These are phyloP conservation scores for Achroia grisella DNA, from an alignment of 1,140 invertebrate genomes.

Conservation along the genomic window DNA sequence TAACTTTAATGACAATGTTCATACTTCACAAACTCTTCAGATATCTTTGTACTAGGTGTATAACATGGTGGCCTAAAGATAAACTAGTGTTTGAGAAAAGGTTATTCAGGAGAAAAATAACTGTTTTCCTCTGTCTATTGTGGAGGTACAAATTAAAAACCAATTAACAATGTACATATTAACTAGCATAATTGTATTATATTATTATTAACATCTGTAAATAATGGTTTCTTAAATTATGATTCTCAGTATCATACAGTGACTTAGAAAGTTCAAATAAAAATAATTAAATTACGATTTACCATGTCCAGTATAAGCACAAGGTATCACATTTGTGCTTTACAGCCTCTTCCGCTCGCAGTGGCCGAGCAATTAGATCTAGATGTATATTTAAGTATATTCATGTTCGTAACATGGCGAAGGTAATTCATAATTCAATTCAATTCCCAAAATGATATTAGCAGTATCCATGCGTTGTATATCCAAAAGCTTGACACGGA, in stretches of 20 bases:
- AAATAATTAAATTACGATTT: too few species aligned
- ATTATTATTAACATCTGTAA: constrained; percentile 14
- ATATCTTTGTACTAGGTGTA: constrained; percentile 53
- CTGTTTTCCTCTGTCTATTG: constrained; percentile 44
- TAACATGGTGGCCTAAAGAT: constrained; percentile 55
- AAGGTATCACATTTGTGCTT: too few species aligned
- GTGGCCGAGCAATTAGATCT: too few species aligned
- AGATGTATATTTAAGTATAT: too few species aligned
- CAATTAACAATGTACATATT: constrained; percentile 27
- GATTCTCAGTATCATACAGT: background rate
- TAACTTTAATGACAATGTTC: constrained; percentile 34
- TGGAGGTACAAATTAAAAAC: constrained; percentile 57
- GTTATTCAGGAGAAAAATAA: constrained; percentile 46
- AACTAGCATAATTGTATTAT: constrained; percentile 17
- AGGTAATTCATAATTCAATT: too few species aligned
- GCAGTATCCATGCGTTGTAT: too few species aligned
- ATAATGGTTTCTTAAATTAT: constrained; percentile 12
- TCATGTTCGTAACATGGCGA: too few species aligned
- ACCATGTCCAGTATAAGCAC: too few species aligned
- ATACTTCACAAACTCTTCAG: constrained; percentile 55
- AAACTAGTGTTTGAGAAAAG: constrained; percentile 44
- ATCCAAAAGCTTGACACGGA: too few species aligned
- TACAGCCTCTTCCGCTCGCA: too few species aligned
- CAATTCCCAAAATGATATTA: too few species aligned
- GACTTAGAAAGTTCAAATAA: too few species aligned